Percentiles rank a stretch among this genome's conserved stretches.
Evolutionary conservation across 2,888 invertebrate genomes (phyloP).

Genomic region (Parnassius smintheus): DNA sequence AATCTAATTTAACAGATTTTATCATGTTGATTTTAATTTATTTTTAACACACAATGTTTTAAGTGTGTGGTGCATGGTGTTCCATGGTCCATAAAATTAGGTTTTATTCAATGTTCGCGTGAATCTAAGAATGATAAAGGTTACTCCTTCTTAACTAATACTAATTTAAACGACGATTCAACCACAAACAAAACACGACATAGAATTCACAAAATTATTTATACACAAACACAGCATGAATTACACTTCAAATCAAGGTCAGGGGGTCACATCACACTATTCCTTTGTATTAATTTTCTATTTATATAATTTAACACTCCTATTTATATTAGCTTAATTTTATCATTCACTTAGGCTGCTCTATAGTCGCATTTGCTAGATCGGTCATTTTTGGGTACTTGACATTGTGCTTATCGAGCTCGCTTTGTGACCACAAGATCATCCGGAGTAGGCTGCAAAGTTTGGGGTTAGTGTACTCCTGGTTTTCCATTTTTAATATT

Average conservation of each 20-base stretch:
- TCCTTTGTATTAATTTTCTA: slow-evolving; percentile 15
- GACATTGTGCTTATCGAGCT: slow-evolving; percentile 96
- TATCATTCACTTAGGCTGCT: slow-evolving; percentile 82
- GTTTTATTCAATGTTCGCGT: too few relatives aligned
- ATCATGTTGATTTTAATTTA: too few relatives aligned
- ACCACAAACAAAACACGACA: slow-evolving; percentile 14
- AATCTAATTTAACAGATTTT: too few relatives aligned
- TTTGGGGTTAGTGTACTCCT: slow-evolving; percentile 94
- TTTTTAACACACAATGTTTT: too few relatives aligned
- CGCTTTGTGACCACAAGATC: slow-evolving; percentile 97
- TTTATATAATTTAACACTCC: slow-evolving; percentile 14
- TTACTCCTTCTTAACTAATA: neutral
- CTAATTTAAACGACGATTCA: slow-evolving; percentile 27
- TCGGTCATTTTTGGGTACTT: slow-evolving; percentile 98
- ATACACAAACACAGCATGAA: neutral
- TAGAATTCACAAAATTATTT: slow-evolving; percentile 3
- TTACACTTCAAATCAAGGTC: neutral
- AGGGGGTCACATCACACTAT: neutral
- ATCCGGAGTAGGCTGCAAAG: slow-evolving; percentile 94
- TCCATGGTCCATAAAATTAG: too few relatives aligned
- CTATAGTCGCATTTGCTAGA: slow-evolving; percentile 91
- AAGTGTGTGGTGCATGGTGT: too few relatives aligned
- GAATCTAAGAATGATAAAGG: too few relatives aligned
- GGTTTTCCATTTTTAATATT: slow-evolving; percentile 96
- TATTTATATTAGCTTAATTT: slow-evolving; percentile 14